Conservation (phyloP, 1,140 invertebrate species). For the Drosophila tani region DNA sequence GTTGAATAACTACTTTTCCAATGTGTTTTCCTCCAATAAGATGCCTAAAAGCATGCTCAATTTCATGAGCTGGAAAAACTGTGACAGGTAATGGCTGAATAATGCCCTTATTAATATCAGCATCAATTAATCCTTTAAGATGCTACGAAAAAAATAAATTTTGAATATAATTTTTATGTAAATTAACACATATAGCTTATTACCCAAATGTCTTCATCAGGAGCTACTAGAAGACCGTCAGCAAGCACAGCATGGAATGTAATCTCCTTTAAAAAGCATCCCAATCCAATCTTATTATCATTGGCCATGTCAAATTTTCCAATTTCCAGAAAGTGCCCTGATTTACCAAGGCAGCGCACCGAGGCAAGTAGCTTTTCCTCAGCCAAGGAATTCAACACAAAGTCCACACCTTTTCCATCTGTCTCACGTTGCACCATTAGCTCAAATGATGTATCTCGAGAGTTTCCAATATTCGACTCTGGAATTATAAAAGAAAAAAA, state of each 20-base stretch:
- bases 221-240: conserved; percentile 89
- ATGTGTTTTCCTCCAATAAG: conserved; percentile 95
- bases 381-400: conserved; percentile 89
- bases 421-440: conserved; percentile 87
- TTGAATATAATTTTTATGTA: not conserved
- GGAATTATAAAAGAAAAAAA: not conserved
- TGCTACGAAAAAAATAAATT: conserved; percentile 29
- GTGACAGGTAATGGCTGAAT: conserved; percentile 88
- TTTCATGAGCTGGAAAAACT: conserved; percentile 87
- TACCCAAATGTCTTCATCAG: conserved; percentile 85
- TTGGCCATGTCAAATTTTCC: conserved; percentile 91
- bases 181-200: not conserved
- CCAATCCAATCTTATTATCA: conserved; percentile 89
- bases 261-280: conserved; percentile 92
- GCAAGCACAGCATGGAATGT: conserved; percentile 95
- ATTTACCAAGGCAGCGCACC: conserved; percentile 90
- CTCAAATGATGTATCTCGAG: conserved; percentile 88
- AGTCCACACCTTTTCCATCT: conserved; percentile 88
- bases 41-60: conserved; percentile 89
- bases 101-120: conserved; percentile 86
- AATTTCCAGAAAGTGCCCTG: conserved; percentile 91
- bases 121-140: conserved; percentile 72
- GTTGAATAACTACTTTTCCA: conserved; percentile 89
- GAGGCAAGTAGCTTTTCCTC: conserved; percentile 90
- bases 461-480: conserved; percentile 88